Evolutionary conservation across 2,888 invertebrate species (phyloP), one percentile per base, ranked within the genome.

Genomic region (Allygus modestus): DNA sequence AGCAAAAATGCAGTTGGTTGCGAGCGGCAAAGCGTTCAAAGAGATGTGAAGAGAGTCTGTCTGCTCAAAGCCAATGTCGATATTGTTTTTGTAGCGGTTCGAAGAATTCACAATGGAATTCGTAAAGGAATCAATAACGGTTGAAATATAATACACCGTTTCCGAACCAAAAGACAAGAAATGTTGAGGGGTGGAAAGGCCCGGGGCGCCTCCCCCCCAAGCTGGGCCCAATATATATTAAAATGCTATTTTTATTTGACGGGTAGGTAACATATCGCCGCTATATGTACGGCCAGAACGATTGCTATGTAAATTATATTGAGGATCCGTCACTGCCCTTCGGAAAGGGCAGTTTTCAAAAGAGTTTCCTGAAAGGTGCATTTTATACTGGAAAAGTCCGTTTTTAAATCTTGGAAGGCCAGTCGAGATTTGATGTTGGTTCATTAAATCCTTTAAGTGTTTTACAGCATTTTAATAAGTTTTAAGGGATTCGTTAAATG

Each of bases 191-290:
- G 79, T 20, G 23, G 41, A 20, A 11, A 1, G 20, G 33, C 28
- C 43, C 26, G 51, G 77, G 20, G 15, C 9, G 7, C 7, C 46
- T 1, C 51, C 51, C 51, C 77, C 51, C 28, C n/a, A 41, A 7
- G 15, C 58, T 1, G 79, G 79, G n/a, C 33, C 43, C 83, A 83
- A 83, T 83, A 83, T 83, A 83, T 83, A 83, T 83, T 83, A 75
- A 83, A 83, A 83, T 83, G 51, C 73, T 58, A 83, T 83, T 83
- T 79, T 79, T 79, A 79, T 79, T 79, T 79, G 79, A 79, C 79
- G 79, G 51, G 58, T 54, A 73, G 23, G 41, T 75, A 83, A 75
- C 83, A 73, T 75, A 83, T 83, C 73, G 83, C 58, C 28, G 51
- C 28, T 77, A 46, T 33, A 71, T 12, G 37, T 28, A 12, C 51